phyloP scores from a whole-genome alignment of 2,888 invertebrate genomes.

The Eupithecia insigniata region DNA sequence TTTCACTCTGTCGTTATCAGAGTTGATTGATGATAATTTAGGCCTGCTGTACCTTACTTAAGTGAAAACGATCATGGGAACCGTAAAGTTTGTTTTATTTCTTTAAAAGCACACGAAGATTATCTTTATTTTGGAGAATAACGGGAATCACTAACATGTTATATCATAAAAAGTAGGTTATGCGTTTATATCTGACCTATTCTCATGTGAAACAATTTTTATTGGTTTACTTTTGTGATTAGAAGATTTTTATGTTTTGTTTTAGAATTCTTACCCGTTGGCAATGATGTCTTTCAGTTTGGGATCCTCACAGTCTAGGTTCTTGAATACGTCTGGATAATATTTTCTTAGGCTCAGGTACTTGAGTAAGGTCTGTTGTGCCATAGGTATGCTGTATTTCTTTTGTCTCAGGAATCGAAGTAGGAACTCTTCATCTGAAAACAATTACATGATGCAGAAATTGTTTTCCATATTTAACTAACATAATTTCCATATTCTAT shows the following conservation, averaged over 20 bases:
- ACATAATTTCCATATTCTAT: neutral
- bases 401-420: constrained; percentile 90
- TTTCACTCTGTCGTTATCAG: constrained; percentile 29
- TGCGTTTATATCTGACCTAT: neutral
- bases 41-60: constrained; percentile 14
- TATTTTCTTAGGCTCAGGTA: constrained; percentile 89
- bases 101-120: constrained; percentile 13
- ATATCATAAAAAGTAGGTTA: constrained; percentile 2
- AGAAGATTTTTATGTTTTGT: neutral
- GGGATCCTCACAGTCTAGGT: constrained; percentile 86
- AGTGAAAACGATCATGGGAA: constrained; percentile 16
- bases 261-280: constrained; percentile 85
- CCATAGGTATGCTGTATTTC: constrained; percentile 91
- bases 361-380: constrained; percentile 90
- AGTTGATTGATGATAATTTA: constrained; percentile 25
- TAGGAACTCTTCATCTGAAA: constrained; percentile 88
- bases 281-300: constrained; percentile 86
- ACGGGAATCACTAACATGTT: neutral
- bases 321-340: constrained; percentile 86
- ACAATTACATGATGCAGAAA: constrained; percentile 2
- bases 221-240: neutral
- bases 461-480: too few relatives aligned
- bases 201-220: constrained; percentile 4
- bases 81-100: constrained; percentile 10
- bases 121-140: constrained; percentile 11